Evolutionary conservation across 2,888 invertebrate species (phyloP), one percentile per base, ranked within the genome.

Genomic region (Scaptomyza tumidula): DNA sequence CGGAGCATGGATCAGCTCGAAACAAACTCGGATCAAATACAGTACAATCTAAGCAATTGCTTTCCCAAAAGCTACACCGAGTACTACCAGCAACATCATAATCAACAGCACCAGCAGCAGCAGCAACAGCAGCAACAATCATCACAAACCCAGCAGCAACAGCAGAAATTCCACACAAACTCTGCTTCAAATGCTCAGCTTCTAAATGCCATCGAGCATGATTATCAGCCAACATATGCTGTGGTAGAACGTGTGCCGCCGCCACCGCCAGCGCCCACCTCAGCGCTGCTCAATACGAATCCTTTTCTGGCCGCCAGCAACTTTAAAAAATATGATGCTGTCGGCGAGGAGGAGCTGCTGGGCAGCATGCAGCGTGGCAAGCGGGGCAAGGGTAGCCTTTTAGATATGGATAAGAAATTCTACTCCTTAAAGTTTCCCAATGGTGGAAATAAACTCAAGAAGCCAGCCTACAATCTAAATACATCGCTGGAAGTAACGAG

Each of bases 31-130:
- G 89, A 88, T 75, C 90, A 90, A 76, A 83, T 89, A 60, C 85
- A 90, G 57, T 90, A 91, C 75, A 91, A 90, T 83, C 76, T 90
- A 61, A 91, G 90, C 87, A 92, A 90, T 79, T 90, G 90, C 83
- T 92, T 92, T 61, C 91, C 91, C 52, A 91, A 91, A 56, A 92
- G 91, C 78, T 91, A 91, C 75, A 91, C 90, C 37, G 91, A 92
- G 71, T 91, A 92, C 75, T 91, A 91, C 74, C 90, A 92, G 54
- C 90, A 90, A 57, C 90, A 90, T 50, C 83, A 88, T 55, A 80
- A 78, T 19, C 78, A 79, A 1, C 78, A 77, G 5, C 77, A 74
- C 7, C 76, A 69, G 6, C 75, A 71, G 1, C 75, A 71, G 1
- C 72, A 69, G 6, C 75, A 71, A 9, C 78, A 67, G 5, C 74